Base-by-base conservation (phyloP, 2,888 invertebrate species). In the Drosophila hamatofila region DNA sequence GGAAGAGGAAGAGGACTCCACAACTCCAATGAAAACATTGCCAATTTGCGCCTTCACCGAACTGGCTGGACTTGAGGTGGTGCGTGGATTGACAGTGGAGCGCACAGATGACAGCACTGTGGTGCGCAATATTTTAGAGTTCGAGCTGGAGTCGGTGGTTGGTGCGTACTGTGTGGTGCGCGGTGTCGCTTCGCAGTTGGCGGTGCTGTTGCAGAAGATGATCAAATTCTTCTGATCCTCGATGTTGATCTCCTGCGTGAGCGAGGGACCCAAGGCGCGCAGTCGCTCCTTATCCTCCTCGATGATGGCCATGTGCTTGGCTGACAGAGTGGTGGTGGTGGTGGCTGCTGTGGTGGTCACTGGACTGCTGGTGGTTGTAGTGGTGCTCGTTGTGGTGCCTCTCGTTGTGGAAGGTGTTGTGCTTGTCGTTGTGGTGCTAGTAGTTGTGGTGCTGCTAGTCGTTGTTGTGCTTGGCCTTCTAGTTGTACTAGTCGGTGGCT, bases 111-210 rank as follows among this genome's bases (percentile, higher is more conserved):
- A 93, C 7, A 94, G 92, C 78, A 93, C 92, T 0, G 94, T 94
- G 33, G 94, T 94, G 14, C 93, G 93, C 1, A 94, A 88, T 18
- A 94, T 94, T 8, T 94, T 94, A 7, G 94, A 94, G 7, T 93
- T 93, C 56, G 85, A 81, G 5, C 93, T 93, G 58, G 87, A 81
- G 65, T 91, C 90, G 7, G 94, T 92, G 78, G 94, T 92, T 80
- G 93, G 75, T 0, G 77, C 44, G 0, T 75, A 58, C 7, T 81
- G 72, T 3, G 52, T 54, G 61, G 83, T 87, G 78, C 61, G 75
- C 37, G 67, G 64, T 51, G 81, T 75, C 42, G 68, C 69, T n/a
- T 81, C 85, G 21, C 88, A 85, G 27, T 81, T 81, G 8, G 93
- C 92, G 81, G 94, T 86, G 90, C 86, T 75, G 92, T 93, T 87